These are phyloP conservation scores for Setipinna tenuifilis DNA, from an alignment of 2,797 vertebrate species.

Conservation along the genomic window DNA sequence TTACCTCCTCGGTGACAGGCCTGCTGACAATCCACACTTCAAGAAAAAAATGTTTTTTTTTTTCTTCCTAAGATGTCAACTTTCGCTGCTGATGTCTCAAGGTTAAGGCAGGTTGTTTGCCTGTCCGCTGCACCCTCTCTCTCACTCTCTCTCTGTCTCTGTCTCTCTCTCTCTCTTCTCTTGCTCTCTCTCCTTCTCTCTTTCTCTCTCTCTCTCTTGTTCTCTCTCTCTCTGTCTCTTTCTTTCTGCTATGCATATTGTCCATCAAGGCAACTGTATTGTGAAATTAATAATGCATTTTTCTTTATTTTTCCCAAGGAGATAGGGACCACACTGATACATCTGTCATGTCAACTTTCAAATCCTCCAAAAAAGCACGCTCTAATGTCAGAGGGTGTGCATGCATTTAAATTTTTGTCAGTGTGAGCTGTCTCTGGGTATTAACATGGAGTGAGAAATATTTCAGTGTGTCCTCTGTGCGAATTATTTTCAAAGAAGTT, in stretches of 20 bases:
- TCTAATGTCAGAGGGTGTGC: slow-evolving; percentile 63
- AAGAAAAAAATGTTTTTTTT: slow-evolving; percentile 72
- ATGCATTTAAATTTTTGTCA: slow-evolving; percentile 58
- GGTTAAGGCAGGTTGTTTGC: slow-evolving; percentile 68
- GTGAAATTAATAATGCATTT: slow-evolving; percentile 74
- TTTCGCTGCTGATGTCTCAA: slow-evolving; percentile 71
- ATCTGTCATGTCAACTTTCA: slow-evolving; percentile 68
- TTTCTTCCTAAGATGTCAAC: slow-evolving; percentile 72
- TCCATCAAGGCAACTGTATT: slow-evolving; percentile 56
- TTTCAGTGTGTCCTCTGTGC: slow-evolving; percentile 54
- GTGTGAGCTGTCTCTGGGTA: slow-evolving; percentile 61
- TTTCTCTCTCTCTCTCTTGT: not conserved
- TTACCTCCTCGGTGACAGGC: slow-evolving; percentile 70
- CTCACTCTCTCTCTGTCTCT: slow-evolving; percentile 35
- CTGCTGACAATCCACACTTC: slow-evolving; percentile 75
- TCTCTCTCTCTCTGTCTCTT: slow-evolving; percentile 25
- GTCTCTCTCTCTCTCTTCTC: slow-evolving; percentile 10
- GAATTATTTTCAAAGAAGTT: slow-evolving; percentile 59
- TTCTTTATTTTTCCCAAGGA: slow-evolving; percentile 40
- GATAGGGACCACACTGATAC: slow-evolving; percentile 56
- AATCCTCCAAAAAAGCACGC: slow-evolving; percentile 56
- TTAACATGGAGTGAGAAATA: slow-evolving; percentile 57
- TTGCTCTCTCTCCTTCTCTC: no score
- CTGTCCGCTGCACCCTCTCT: slow-evolving; percentile 9
- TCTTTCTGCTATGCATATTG: slow-evolving; percentile 64